A percentile compares a stretch with the other conserved stretches of the same genome.
Conservation (phyloP, 2,797 vertebrate species). For the Jordanella pulchra region DNA sequence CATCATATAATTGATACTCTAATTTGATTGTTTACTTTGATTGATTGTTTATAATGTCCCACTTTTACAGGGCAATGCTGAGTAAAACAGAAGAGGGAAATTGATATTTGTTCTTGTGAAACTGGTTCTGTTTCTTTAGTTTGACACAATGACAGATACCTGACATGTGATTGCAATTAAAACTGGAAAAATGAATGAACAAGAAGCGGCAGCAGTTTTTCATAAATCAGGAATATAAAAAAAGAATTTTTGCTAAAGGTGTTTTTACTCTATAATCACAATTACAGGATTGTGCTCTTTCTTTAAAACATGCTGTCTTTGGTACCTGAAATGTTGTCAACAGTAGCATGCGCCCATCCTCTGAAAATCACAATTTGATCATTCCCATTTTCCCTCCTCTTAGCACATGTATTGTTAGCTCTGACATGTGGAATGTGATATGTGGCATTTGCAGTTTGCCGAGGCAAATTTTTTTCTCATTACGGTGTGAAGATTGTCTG, state of each 20-base stretch:
- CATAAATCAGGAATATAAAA: slow-evolving; percentile 22
- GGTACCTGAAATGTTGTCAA: slow-evolving; percentile 3
- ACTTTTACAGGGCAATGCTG: slow-evolving; percentile 28
- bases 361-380: slow-evolving; percentile 4
- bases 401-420: slow-evolving; percentile 51
- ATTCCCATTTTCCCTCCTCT: slow-evolving; percentile 16
- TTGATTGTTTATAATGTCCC: neutral
- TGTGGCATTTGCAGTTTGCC: slow-evolving; percentile 52
- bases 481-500: slow-evolving; percentile 30
- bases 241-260: slow-evolving; percentile 28
- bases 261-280: slow-evolving; percentile 40
- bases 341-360: slow-evolving; percentile 8
- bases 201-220: slow-evolving; percentile 23
- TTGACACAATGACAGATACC: slow-evolving; percentile 39
- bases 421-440: slow-evolving; percentile 64
- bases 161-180: slow-evolving; percentile 31
- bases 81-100: slow-evolving; percentile 47
- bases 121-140: slow-evolving; percentile 50
- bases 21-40: too few species aligned
- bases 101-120: slow-evolving; percentile 62
- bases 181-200: slow-evolving; percentile 23
- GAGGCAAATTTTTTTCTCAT: slow-evolving; percentile 58
- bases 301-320: slow-evolving; percentile 23
- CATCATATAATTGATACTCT: too few species aligned
- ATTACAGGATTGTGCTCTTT: slow-evolving; percentile 19